Evolutionary conservation across 2,797 vertebrate genomes (phyloP).

Genomic region (Rhinogobio ventralis): DNA sequence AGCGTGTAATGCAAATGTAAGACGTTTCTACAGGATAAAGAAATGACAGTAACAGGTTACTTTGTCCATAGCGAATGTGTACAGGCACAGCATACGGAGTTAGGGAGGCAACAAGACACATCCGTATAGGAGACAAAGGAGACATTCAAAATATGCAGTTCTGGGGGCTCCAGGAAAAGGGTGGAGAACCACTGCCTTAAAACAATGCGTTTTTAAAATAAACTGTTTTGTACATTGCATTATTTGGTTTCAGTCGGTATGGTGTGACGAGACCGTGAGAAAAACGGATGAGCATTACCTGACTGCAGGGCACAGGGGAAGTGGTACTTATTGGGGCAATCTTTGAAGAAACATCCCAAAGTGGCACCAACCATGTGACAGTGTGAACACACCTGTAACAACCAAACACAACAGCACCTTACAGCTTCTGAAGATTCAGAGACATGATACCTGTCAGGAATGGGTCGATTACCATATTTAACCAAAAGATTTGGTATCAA

Average conservation of each 20-base stretch:
- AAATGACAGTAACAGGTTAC: too few species aligned
- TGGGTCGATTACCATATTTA: neutral
- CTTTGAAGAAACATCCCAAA: conserved; percentile 81
- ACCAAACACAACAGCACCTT: neutral
- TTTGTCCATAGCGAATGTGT: too few species aligned
- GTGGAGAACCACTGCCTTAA: neutral
- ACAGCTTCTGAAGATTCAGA: neutral
- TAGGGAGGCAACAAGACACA: neutral
- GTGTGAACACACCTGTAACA: conserved; percentile 71
- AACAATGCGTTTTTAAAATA: neutral
- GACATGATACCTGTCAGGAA: neutral
- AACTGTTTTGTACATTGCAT: neutral
- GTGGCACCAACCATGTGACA: conserved; percentile 75
- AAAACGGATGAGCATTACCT: conserved; percentile 63
- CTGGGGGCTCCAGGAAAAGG: neutral
- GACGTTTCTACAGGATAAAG: too few species aligned
- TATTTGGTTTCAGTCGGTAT: neutral
- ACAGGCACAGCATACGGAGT: too few species aligned
- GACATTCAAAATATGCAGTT: neutral
- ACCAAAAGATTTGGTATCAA: neutral
- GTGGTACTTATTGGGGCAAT: conserved; percentile 77
- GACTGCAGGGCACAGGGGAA: conserved; percentile 78
- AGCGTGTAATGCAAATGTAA: too few species aligned
- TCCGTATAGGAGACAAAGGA: neutral
- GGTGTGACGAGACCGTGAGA: neutral